Conservation (phyloP, 2,888 invertebrate genomes). For the Hypselothyrea guttata region DNA sequence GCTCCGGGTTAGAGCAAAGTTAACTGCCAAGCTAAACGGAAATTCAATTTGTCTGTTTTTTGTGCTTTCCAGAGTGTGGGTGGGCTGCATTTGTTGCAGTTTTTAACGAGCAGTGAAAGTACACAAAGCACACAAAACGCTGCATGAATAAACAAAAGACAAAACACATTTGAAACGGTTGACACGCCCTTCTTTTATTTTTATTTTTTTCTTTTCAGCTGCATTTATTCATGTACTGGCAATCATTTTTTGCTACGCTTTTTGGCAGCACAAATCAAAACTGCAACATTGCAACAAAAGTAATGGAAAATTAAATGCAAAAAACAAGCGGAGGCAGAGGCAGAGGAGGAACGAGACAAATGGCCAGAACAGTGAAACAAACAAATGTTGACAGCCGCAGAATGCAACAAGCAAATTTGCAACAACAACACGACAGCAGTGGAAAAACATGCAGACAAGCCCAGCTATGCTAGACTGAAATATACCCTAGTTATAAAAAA, state of each 20-base stretch:
- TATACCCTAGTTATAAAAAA: too few species aligned
- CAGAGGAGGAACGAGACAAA: constrained; percentile 5
- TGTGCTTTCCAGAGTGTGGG: constrained; percentile 38
- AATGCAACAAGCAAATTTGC: constrained; percentile 49
- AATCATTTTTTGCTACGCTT: constrained; percentile 4
- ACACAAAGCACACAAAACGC: constrained; percentile 47
- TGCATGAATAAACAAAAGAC: constrained; percentile 61
- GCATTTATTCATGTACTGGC: neutral
- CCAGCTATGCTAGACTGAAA: neutral
- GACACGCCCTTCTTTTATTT: constrained; percentile 54
- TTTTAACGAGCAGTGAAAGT: constrained; percentile 63
- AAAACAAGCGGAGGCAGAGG: constrained; percentile 54
- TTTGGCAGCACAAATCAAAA: constrained; percentile 63
- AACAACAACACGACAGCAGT: constrained; percentile 17
- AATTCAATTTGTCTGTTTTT: constrained; percentile 17
- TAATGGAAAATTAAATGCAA: constrained; percentile 70
- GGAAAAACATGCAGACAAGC: neutral
- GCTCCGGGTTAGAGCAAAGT: neutral
- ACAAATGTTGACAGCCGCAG: constrained; percentile 54
- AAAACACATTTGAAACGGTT: constrained; percentile 34
- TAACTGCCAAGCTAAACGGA: constrained; percentile 7
- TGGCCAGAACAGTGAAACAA: neutral
- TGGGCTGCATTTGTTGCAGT: constrained; percentile 55
- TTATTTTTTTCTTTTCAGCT: constrained; percentile 1
- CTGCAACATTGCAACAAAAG: constrained; percentile 58